Evolutionary conservation across 1,140 invertebrate genomes (phyloP), one percentile per base, ranked within the genome.

Genomic region (Drosophila pandora): DNA sequence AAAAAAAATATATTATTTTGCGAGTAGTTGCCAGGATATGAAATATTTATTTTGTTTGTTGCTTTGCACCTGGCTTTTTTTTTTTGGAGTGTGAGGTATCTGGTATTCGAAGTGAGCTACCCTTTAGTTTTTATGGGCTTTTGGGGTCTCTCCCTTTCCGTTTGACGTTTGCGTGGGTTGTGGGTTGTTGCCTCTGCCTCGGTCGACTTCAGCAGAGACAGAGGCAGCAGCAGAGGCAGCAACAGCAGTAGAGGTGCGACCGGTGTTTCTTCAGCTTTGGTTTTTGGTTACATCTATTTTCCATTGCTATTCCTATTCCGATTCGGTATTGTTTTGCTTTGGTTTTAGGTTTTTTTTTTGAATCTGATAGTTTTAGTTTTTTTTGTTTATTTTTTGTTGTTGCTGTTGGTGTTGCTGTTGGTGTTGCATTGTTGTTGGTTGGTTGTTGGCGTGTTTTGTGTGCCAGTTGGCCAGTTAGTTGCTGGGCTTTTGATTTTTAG

Each of bases 241-340:
- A 10, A 21, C 53, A 25, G 37, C 3, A 47, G 67, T 34, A 74
- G 72, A 75, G 71, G 71, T 75, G 71, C 71, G 71, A 60, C 71
- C 71, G 71, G 71, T 75, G 72, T 75, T 75, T 75, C 71, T 75
- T 75, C 32, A 65, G 71, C 71, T 81, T n/a, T 37, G 9, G 34
- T 12, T 87, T 58, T 80, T 23, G 81, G 82, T 87, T 87, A 85
- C 81, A 85, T 85, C 82, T 64, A 56, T 67, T 71, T 62, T 61
- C 47, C 41, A 43, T 21, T 43, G 41, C 43, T 39, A 53, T 60
- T 60, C 58, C 58, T 58, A 57, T 57, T 68, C 28, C 45, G 21
- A 68, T 72, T 68, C 56, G 53, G 70, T 74, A 74, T 74, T 76
- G 76, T 82, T 79, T 79, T 84, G 53, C 73, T 49, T 70, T 61